Evolutionary conservation across 2,113 vertebrate genomes (phyloP).

Genomic region (Aspidoscelis tigris): DNA sequence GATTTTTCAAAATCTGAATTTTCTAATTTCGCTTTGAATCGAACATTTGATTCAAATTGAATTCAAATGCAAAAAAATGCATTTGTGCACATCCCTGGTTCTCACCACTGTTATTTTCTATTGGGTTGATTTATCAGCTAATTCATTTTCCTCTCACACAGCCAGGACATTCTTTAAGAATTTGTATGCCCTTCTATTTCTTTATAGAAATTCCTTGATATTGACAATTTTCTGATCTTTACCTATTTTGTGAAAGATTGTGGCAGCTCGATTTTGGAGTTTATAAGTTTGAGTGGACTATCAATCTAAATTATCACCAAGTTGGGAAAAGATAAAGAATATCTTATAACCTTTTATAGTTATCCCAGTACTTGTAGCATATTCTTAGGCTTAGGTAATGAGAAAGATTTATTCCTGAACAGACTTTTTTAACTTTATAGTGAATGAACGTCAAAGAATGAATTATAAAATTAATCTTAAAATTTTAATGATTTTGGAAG

Average conservation of each 20-base stretch:
- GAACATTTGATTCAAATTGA: no score
- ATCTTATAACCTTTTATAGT: not conserved
- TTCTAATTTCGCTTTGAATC: no score
- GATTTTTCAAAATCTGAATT: no score
- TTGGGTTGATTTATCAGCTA: not conserved
- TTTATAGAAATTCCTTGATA: no score
- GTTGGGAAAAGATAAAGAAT: not conserved
- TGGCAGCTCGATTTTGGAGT: not conserved
- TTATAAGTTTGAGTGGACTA: not conserved
- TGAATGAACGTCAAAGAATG: not conserved
- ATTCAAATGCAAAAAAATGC: no score
- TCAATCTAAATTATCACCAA: constrained; percentile 17
- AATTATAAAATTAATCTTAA: not conserved
- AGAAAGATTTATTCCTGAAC: not conserved
- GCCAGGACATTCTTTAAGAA: not conserved
- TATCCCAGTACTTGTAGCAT: not conserved
- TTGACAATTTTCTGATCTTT: not conserved
- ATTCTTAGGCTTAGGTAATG: not conserved
- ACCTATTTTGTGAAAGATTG: not conserved
- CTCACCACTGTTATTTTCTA: not conserved
- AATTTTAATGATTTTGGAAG: constrained; percentile 4
- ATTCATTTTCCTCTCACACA: not conserved
- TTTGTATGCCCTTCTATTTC: not conserved
- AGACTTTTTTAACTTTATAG: not conserved
- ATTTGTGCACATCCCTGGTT: no score